Conservation (phyloP, 2,113 vertebrate species). For the Chunga burmeisteri region DNA sequence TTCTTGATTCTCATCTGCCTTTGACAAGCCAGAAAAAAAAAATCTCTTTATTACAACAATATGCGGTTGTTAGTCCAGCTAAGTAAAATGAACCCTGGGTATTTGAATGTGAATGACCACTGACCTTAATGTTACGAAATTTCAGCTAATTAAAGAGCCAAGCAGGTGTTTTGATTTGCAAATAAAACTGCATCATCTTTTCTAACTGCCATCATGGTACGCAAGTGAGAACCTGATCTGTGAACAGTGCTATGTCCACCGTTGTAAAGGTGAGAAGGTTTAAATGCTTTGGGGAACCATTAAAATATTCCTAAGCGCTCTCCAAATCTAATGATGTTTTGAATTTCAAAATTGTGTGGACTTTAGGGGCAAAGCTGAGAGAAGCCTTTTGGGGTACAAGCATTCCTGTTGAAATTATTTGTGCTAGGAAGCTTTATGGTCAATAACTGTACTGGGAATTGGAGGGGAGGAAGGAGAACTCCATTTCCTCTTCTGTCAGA, state of each 20-base stretch:
- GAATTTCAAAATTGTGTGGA: background rate
- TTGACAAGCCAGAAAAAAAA: background rate
- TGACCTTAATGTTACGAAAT: background rate
- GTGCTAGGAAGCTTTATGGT: background rate
- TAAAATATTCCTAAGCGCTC: accelerated
- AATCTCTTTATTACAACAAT: accelerated
- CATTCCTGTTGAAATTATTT: background rate
- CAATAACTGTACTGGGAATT: accelerated
- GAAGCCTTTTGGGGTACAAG: accelerated
- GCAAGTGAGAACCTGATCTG: too few relatives aligned
- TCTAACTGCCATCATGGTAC: accelerated
- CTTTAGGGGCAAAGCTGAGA: background rate
- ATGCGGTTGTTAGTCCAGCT: background rate
- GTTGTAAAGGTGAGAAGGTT: accelerated
- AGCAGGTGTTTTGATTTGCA: background rate
- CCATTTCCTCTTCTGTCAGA: background rate
- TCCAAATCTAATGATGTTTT: background rate
- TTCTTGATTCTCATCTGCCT: background rate
- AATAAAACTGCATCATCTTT: background rate
- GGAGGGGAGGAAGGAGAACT: background rate
- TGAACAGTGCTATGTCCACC: accelerated
- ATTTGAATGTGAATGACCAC: background rate
- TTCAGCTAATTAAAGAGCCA: background rate
- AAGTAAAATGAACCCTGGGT: background rate
- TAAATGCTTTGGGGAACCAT: background rate